phyloP scores from a whole-genome alignment of 2,113 vertebrate species.

The Tachuris rubrigastra region DNA sequence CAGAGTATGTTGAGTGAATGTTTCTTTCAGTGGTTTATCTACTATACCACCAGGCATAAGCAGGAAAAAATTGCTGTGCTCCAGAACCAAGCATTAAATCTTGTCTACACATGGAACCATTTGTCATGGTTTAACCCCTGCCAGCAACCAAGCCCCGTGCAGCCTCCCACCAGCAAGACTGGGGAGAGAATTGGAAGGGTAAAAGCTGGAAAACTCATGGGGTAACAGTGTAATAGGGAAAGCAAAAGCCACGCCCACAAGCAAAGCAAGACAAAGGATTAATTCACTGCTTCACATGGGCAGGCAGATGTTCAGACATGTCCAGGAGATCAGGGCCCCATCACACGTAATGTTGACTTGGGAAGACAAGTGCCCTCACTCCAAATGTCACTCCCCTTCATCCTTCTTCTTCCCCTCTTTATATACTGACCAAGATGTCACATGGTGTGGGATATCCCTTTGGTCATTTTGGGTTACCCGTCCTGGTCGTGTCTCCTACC shows the following conservation, averaged over 20 bases:
- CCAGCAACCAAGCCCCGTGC: neutral
- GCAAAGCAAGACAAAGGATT: neutral
- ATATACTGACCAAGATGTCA: neutral
- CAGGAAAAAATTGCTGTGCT: neutral
- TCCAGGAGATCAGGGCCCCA: neutral
- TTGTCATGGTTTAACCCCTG: neutral
- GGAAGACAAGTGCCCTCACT: neutral
- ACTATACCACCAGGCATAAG: neutral
- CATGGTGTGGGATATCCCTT: neutral
- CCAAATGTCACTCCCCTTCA: neutral
- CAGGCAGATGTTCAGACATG: neutral
- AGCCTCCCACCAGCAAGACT: neutral
- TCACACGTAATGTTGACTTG: neutral
- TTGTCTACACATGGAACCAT: neutral
- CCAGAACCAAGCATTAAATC: neutral
- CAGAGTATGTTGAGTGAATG: fast-evolving
- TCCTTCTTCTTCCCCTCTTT: neutral
- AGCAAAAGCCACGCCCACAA: neutral
- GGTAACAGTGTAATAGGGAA: neutral
- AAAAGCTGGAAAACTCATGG: neutral
- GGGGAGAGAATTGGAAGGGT: neutral
- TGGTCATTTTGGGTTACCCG: neutral
- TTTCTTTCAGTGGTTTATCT: neutral
- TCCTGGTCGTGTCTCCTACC: neutral
- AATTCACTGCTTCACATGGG: neutral